A percentile compares a stretch with the other conserved stretches of the same genome.
phyloP scores from a whole-genome alignment of 2,797 vertebrate genomes.

The Ataeniobius toweri region DNA sequence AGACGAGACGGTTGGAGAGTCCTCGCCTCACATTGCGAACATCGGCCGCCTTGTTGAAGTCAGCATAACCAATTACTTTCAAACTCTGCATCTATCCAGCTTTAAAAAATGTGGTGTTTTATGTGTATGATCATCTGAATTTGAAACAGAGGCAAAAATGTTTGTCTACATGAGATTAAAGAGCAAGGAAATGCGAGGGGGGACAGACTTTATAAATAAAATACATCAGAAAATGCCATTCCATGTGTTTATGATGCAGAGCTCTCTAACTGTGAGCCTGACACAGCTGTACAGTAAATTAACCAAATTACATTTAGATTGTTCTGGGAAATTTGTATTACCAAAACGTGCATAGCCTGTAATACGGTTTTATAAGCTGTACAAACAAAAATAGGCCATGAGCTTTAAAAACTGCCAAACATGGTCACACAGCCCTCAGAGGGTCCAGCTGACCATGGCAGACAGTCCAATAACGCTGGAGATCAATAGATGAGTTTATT shows the following conservation, averaged over 20 bases:
- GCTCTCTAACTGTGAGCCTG: background rate
- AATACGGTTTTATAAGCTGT: background rate
- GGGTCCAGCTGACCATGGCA: too few species aligned
- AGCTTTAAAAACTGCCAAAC: background rate
- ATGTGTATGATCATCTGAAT: background rate
- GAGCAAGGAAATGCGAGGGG: background rate
- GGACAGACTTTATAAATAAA: background rate
- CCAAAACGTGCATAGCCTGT: background rate
- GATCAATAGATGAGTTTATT: too few species aligned
- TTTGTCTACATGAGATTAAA: background rate
- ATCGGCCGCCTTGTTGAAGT: constrained; percentile 98
- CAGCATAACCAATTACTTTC: constrained; percentile 51
- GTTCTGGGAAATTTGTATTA: background rate
- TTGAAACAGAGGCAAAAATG: background rate
- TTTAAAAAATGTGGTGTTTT: too few species aligned
- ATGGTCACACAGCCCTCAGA: too few species aligned
- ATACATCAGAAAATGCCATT: background rate
- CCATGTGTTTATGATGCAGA: background rate
- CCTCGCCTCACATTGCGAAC: constrained; percentile 97
- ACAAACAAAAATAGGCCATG: background rate
- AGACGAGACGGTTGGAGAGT: constrained; percentile 95
- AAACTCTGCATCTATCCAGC: too few species aligned
- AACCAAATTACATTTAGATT: background rate
- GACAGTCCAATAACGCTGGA: too few species aligned
- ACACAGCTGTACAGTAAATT: background rate